Evolutionary conservation across 1,140 invertebrate species (phyloP).

Genomic region (Oncopodura yosiiana): DNA sequence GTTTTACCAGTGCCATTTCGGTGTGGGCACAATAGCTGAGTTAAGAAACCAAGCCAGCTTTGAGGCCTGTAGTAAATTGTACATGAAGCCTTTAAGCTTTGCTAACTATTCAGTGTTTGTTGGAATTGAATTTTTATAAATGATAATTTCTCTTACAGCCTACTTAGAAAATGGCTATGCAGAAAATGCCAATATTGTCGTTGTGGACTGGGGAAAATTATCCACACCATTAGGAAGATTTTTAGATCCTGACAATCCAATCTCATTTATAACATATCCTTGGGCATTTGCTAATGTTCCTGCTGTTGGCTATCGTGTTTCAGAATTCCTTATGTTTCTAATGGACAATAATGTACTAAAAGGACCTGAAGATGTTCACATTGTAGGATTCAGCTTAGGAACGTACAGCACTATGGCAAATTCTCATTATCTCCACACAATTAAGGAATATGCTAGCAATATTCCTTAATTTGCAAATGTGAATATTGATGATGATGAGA

Average conservation of each 20-base stretch:
- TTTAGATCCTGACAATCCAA: background rate
- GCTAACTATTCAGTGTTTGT: too few relatives aligned
- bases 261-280: slow-evolving; percentile 7
- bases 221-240: slow-evolving; percentile 1
- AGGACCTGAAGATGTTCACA: slow-evolving; percentile 1
- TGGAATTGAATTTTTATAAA: background rate
- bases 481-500: too few relatives aligned
- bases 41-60: too few relatives aligned
- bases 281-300: slow-evolving; percentile 14
- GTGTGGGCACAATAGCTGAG: too few relatives aligned
- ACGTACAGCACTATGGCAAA: slow-evolving; percentile 1
- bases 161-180: slow-evolving; percentile 4
- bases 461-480: too few relatives aligned
- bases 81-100: too few relatives aligned
- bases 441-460: slow-evolving; percentile 20
- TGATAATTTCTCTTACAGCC: background rate
- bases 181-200: slow-evolving; percentile 8
- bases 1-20: too few relatives aligned
- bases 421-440: background rate
- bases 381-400: slow-evolving; percentile 13
- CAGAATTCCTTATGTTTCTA: slow-evolving; percentile 19
- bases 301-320: slow-evolving; percentile 1
- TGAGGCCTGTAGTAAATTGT: too few relatives aligned
- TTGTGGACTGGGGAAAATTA: slow-evolving; percentile 19
- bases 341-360: background rate